These are phyloP conservation scores for Siniperca undulata DNA, from an alignment of 2,797 vertebrate genomes.

Conservation along the genomic window DNA sequence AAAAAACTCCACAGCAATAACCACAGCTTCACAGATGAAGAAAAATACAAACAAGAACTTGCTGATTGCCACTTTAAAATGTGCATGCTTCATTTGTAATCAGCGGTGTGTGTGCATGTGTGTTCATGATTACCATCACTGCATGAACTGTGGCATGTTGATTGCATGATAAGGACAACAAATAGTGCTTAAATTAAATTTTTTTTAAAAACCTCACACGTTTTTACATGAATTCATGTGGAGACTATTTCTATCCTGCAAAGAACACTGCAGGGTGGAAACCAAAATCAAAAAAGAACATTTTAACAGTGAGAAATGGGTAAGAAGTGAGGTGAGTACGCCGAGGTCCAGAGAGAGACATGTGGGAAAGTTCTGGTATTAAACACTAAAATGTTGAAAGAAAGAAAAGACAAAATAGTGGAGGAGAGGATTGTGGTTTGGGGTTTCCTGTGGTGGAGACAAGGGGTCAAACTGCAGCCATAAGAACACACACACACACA, in stretches of 20 bases:
- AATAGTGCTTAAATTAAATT: neutral
- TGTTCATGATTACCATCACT: conserved; percentile 40
- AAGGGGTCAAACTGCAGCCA: conserved; percentile 52
- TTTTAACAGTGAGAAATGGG: neutral
- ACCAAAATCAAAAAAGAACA: neutral
- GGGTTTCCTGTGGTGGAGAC: conserved; percentile 61
- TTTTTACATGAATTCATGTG: conserved; percentile 3
- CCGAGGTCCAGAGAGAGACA: neutral
- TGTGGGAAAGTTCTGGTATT: conserved; percentile 19
- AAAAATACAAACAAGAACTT: neutral
- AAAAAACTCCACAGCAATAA: neutral
- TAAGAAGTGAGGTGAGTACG: neutral
- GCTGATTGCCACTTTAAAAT: conserved; percentile 39
- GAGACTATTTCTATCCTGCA: neutral
- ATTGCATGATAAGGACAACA: conserved; percentile 37
- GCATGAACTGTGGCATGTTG: conserved; percentile 42
- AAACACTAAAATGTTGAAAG: neutral
- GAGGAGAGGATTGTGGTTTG: conserved; percentile 46
- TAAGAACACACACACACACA: conserved; percentile 33
- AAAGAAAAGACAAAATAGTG: conserved; percentile 11
- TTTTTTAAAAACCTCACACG: no score
- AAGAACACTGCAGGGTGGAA: neutral
- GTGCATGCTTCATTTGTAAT: conserved; percentile 34
- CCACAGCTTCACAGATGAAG: neutral
- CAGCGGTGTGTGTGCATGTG: conserved; percentile 15